Base-by-base conservation (phyloP, 2,113 vertebrate species). In the Deroptyus accipitrinus region DNA sequence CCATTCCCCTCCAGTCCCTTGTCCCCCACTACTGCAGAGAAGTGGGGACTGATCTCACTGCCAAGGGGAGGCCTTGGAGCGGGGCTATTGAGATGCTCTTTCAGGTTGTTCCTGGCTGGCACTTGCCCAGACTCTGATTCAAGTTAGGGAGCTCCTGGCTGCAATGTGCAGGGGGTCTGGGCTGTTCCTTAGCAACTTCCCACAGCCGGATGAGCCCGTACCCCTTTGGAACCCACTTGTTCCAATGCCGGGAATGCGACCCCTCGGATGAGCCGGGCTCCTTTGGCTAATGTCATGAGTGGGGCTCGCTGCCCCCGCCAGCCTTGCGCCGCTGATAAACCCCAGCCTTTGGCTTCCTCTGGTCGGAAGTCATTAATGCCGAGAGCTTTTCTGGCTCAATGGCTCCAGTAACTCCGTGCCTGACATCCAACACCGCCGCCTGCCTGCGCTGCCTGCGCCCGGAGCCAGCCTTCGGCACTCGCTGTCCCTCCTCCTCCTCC, bases 341-440 rank as follows among this genome's bases (percentile, higher is more conserved):
- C 73, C 85, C 17, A 0, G 83, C 90, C 94, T 67, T 94, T 94
- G 0, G 10, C 91, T 96, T 96, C 95, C 83, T 82, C 84, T 63
- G 9, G 11, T 95, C 94, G 93, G 98, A 98, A 98, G 96, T 96
- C 88, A 89, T 97, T 96, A 89, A 93, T 24, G 42, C 86, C 9
- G 25, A 91, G 51, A 95, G 86, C 91, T 97, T 86, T 95, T 96
- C 72, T 75, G 89, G 69, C 95, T 96, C 87, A 96, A 88, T 84
- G 85, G 81, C 57, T 94, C 89, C 67, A 5, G 94, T 95, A 92
- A 86, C 54, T 89, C 69, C 0, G 5, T 61, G 49, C 83, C 74
- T 90, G 76, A 55, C 64, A 94, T 92, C 91, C 92, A 89, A 78
- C 88, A 80, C 89, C 5, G 0, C 76, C 1, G 10, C 63, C 92